phyloP scores from a whole-genome alignment of 35 echinoderm and acorn worm species.

The Lytechinus pictus region DNA sequence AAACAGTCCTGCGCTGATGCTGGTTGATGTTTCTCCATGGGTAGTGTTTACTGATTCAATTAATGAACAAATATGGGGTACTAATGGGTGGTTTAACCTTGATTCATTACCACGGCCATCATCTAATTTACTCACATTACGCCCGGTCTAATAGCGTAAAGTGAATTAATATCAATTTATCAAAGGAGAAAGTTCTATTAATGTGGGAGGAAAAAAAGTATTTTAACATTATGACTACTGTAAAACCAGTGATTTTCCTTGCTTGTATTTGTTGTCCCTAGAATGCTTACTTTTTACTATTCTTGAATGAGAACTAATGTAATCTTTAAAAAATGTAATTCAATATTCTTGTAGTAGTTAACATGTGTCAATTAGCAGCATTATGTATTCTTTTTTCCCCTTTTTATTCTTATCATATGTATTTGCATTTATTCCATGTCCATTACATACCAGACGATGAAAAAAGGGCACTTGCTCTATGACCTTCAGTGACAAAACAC shows the following conservation, averaged over 20 bases:
- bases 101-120: neutral
- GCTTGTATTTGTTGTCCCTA: neutral
- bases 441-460: neutral
- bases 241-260: neutral
- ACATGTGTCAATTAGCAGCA: neutral
- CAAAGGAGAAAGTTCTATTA: neutral
- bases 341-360: neutral
- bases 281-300: neutral
- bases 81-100: neutral
- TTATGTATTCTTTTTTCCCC: neutral
- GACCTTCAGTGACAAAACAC: neutral
- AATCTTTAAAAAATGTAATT: neutral
- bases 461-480: neutral
- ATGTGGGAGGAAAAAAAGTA: neutral
- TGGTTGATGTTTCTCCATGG: neutral
- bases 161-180: neutral
- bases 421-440: neutral
- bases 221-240: neutral
- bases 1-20: neutral
- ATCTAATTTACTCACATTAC: neutral
- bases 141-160: neutral
- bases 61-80: neutral
- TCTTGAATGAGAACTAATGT: neutral
- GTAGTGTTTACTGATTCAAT: neutral
- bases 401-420: neutral